Evolutionary conservation across 2,113 vertebrate genomes (phyloP).

Genomic region (Corythoichthys haematopterus): DNA sequence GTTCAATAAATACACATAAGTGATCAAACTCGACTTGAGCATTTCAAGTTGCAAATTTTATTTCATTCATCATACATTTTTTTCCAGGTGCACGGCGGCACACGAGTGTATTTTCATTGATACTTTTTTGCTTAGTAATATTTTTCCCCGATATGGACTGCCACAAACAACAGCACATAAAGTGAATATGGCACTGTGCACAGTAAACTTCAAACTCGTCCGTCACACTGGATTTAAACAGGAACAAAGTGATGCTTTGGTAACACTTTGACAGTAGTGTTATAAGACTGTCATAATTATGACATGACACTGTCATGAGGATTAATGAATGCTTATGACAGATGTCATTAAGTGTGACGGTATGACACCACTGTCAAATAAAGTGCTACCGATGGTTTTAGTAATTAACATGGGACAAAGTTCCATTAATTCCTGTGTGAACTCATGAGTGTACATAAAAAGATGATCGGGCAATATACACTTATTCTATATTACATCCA

Average conservation of each 20-base stretch:
- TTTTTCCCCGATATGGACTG: conserved; percentile 48
- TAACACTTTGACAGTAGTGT: neutral
- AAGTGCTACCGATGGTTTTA: too few relatives aligned
- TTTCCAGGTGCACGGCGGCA: conserved; percentile 64
- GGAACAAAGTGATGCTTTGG: conserved; percentile 24
- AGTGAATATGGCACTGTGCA: conserved; percentile 49
- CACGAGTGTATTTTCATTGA: conserved; percentile 50
- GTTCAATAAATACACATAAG: conserved; percentile 63
- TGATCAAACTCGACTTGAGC: neutral
- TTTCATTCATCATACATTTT: conserved; percentile 64
- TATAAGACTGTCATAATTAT: too few relatives aligned
- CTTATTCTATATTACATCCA: conserved; percentile 61
- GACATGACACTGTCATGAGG: too few relatives aligned
- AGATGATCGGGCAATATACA: conserved; percentile 63
- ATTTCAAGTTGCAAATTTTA: conserved; percentile 66
- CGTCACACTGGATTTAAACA: conserved; percentile 46
- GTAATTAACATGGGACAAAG: conserved; percentile 7
- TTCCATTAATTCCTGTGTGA: conserved; percentile 37
- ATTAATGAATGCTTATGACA: too few relatives aligned
- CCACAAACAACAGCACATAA: conserved; percentile 60
- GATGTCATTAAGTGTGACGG: too few relatives aligned
- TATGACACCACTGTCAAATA: too few relatives aligned
- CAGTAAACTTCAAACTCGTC: conserved; percentile 43
- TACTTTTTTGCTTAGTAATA: conserved; percentile 62
- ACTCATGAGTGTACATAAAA: conserved; percentile 56